Evolutionary conservation across 2,888 invertebrate genomes (phyloP), one percentile per base, ranked within the genome.

Genomic region (Tolmerus cingulatus): DNA sequence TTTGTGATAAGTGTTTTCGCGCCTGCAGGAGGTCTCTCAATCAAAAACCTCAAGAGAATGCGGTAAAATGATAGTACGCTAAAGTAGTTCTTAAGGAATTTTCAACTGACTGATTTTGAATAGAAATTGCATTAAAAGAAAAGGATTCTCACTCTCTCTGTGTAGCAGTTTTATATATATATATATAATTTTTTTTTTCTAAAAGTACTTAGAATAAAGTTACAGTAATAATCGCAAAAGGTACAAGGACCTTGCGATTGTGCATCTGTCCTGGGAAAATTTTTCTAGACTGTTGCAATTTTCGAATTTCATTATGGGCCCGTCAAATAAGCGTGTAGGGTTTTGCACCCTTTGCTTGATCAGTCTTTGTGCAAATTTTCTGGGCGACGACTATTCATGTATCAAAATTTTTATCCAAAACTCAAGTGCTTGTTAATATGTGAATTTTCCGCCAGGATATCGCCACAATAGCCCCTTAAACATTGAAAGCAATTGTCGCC

Each of bases 21-120:
- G 92, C 92, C 92, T 92, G 92, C 92, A 91, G 92, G 92, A 91
- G 92, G 92, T 92, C 92, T 91, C 91, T 91, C 37, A 27, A 78
- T 84, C 84, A 84, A 74, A 46, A 66, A 37, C 43, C 57, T 66
- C 19, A n/a, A 27, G 9, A 66, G 66, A 40, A 74, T 66, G 66
- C 2, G 27, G 66, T 27, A 23, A 66, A 66, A 27, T 66, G 66
- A 66, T 66, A 66, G 66, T 66, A 9, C 66, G 27, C 12, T 19
- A 66, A 27, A 66, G 66, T 66, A 27, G 23, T 12, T 66, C 66
- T 66, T 66, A 66, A 66, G 66, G 66, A 66, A 66, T 66, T 66
- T 66, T 66, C 66, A 23, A 66, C 12, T 51, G 84, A 74, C n/a
- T 66, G 57, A 4, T 9, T 66, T 66, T 66, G 12, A 74, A 84